Evolutionary conservation across 1,140 invertebrate species (phyloP), one percentile per base, ranked within the genome.

Genomic region (Papilio polyxenes): DNA sequence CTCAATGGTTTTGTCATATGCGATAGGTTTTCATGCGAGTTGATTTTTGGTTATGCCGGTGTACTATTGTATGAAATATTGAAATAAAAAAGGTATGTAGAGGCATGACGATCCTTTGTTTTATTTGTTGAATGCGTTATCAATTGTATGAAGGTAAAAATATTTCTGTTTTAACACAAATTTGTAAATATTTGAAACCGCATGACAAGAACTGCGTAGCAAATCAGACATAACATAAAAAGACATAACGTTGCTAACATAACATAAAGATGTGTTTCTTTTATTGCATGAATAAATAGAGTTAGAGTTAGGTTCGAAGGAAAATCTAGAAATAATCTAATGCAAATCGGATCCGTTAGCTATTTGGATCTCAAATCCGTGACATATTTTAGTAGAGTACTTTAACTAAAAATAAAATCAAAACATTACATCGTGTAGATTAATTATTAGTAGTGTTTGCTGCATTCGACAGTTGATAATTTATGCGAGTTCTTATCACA

Each of bases 401-500:
- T 20, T 6, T 2, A 44, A 44, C 40, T 44, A 44, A 44, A 44
- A 9, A 59, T 17, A n/a, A 59, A 20, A 59, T 17, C 13, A 56
- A 56, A 59, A 59, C 56, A 59, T 20, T n/a, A 59, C 56, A 59
- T 9, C 49, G n/a, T 44, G 3, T 59, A 59, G 56, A 59, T 59
- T 59, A 59, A 65, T 31, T 4, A 23, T 23, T 53, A 53, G 3
- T 8, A 65, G 20, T 20, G n/a, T 31, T 65, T 13, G 20, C 62
- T 65, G 9, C 31, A 37, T 72, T 72, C 65, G 65, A 72, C 65
- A 72, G 31, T 17, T 72, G 31, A 72, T 72, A 72, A 72, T 31
- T 72, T 72, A 72, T 72, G 65, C 11, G 65, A 72, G 31, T 72
- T 37, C 65, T 20, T 15, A 7, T 37, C 65, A 37, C 65, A 17